Base-by-base conservation (phyloP, 1,140 invertebrate species). In the Eufriesea mexicana region DNA sequence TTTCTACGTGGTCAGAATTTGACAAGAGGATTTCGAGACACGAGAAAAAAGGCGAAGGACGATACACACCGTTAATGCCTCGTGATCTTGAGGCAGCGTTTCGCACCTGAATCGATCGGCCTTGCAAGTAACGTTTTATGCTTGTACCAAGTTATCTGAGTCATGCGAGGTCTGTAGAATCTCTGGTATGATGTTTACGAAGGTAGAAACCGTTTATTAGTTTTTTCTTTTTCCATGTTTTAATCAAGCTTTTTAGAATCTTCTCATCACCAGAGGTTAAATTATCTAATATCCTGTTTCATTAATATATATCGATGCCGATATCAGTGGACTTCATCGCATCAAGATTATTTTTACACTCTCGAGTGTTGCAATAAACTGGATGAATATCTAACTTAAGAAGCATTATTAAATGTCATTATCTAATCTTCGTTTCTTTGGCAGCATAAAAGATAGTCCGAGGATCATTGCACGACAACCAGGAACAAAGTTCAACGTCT, bases 111-210 rank as follows among this genome's bases (percentile, higher is more conserved):
- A 6, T 12, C 28, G 42, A 68, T 9, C 8, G 25, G 28, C 47
- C 78, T 80, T 51, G 57, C 20, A 35, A 51, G 47, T n/a, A 5
- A 45, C 57, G 20, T 62, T 73, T 35, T 54, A 51, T 54, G 35
- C n/a, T 42, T 28, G 20, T 72, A n/a, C 6, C 67, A 5, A 10
- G 18, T 5, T 20, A 45, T 42, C 49, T n/a, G 68, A 73, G 10
- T 64, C 70, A 45, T n/a, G n/a, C 51, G 35, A 45, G 12, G 42
- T 47, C 16, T 28, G 71, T 42, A 23, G n/a, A 28, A 47, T n/a
- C 71, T 75, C 25, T 35, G 28, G 20, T 79, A 79, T 35, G n/a
- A 79, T 79, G 77, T 72, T 79, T 68, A 72, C 67, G 16, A 79
- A 79, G 67, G 67, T 79, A 72, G 5, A 14, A n/a, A 2, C 42